A percentile compares a stretch with the other conserved stretches of the same genome.
phyloP scores from a whole-genome alignment of 2,888 invertebrate genomes.

The Prosopocoilus inquinatus region DNA sequence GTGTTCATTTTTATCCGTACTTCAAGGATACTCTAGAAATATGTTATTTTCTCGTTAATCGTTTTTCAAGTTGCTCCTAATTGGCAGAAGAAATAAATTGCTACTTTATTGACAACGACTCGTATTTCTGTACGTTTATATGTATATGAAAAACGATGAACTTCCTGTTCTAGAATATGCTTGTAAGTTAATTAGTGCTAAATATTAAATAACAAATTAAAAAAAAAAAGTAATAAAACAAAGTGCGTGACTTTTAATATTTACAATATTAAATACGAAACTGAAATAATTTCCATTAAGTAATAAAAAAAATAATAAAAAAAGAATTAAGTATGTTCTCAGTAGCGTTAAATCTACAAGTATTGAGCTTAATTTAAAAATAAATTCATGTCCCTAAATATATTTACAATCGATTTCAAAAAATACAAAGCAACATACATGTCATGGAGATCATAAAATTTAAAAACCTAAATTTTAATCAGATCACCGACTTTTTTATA shows the following conservation, averaged over 20 bases:
- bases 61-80: too few species aligned
- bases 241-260: slow-evolving; percentile 38
- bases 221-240: slow-evolving; percentile 24
- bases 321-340: slow-evolving; percentile 12
- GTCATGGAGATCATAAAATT: slow-evolving; percentile 47
- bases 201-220: slow-evolving; percentile 47
- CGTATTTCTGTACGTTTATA: slow-evolving; percentile 23
- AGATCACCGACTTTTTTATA: slow-evolving; percentile 19
- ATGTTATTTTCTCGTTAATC: not conserved
- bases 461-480: slow-evolving; percentile 19
- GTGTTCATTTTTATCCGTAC: slow-evolving; percentile 26
- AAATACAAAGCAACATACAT: slow-evolving; percentile 23
- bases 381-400: slow-evolving; percentile 15
- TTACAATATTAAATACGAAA: slow-evolving; percentile 28
- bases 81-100: too few species aligned
- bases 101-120: not conserved
- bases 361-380: slow-evolving; percentile 21
- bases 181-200: slow-evolving; percentile 26
- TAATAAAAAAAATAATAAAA: slow-evolving; percentile 14
- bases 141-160: not conserved
- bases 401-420: slow-evolving; percentile 20
- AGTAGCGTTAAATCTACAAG: slow-evolving; percentile 17
- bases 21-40: slow-evolving; percentile 17
- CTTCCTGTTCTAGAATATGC: not conserved
- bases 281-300: slow-evolving; percentile 32